Evolutionary conservation across 2,113 vertebrate species (phyloP).

Genomic region (Perca flavescens): DNA sequence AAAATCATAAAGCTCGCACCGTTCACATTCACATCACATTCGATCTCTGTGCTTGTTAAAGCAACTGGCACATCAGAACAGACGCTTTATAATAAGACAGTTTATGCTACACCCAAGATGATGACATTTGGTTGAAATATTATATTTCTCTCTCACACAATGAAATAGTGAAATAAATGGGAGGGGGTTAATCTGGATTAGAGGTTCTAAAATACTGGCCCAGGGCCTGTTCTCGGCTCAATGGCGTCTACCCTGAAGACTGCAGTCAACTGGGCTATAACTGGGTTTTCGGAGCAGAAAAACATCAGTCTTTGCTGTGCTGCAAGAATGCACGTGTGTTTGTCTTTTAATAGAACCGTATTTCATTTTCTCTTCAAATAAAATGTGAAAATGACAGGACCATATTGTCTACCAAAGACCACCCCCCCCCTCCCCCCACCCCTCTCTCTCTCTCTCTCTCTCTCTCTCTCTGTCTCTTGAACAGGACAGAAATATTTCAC

Average conservation of each 20-base stretch:
- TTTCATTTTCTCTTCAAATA: conserved; percentile 65
- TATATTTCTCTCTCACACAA: conserved; percentile 68
- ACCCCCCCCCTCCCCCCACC: neutral
- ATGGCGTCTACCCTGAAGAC: conserved; percentile 61
- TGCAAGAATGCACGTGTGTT: conserved; percentile 52
- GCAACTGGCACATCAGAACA: conserved; percentile 72
- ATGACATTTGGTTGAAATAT: conserved; percentile 80
- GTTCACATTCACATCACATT: conserved; percentile 70
- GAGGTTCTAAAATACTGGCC: conserved; percentile 75
- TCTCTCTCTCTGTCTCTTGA: conserved; percentile 13
- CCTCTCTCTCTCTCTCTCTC: neutral
- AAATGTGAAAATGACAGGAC: conserved; percentile 59
- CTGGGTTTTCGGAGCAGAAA: conserved; percentile 64
- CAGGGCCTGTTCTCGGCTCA: conserved; percentile 66
- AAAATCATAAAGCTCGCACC: conserved; percentile 55
- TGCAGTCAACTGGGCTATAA: conserved; percentile 58
- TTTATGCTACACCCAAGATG: conserved; percentile 75
- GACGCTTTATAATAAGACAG: conserved; percentile 64
- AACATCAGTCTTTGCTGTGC: conserved; percentile 36
- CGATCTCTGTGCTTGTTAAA: conserved; percentile 69
- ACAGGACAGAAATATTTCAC: conserved; percentile 53
- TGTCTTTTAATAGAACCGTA: conserved; percentile 59
- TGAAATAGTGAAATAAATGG: conserved; percentile 64
- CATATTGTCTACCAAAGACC: conserved; percentile 32
- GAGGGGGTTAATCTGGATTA: conserved; percentile 81